These are phyloP conservation scores for Sphaeramia orbicularis DNA, from an alignment of 2,797 vertebrate genomes.

Conservation along the genomic window DNA sequence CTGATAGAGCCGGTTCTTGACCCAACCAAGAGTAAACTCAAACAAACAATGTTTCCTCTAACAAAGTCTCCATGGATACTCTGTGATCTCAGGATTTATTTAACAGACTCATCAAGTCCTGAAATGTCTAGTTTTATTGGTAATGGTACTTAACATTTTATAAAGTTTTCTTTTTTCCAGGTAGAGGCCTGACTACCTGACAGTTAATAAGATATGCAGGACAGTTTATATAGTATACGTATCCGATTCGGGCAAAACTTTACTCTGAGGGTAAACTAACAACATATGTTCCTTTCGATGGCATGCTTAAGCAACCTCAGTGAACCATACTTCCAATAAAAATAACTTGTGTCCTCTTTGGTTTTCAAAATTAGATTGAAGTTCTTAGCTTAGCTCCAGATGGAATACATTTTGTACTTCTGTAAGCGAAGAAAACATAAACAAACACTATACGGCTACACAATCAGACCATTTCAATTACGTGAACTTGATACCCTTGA, in stretches of 20 bases:
- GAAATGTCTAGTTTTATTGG: not conserved
- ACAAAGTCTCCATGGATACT: slow-evolving; percentile 7
- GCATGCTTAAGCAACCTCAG: slow-evolving; percentile 26
- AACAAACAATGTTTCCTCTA: slow-evolving; percentile 15
- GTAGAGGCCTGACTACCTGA: not conserved
- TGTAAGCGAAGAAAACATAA: slow-evolving; percentile 34
- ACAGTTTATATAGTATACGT: slow-evolving; percentile 24
- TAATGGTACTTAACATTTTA: too few species aligned
- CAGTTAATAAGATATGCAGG: slow-evolving; percentile 25
- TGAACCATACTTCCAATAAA: slow-evolving; percentile 44
- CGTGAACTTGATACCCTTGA: slow-evolving; percentile 68
- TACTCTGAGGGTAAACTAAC: slow-evolving; percentile 57
- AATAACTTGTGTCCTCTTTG: slow-evolving; percentile 32
- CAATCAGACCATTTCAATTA: slow-evolving; percentile 60
- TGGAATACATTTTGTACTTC: slow-evolving; percentile 45
- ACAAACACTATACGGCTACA: slow-evolving; percentile 48
- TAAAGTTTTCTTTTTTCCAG: too few species aligned
- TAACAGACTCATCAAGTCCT: not conserved
- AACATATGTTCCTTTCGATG: slow-evolving; percentile 48
- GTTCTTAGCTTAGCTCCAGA: slow-evolving; percentile 46
- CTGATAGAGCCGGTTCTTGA: slow-evolving; percentile 27
- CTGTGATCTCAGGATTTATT: not conserved
- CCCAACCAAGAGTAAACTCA: slow-evolving; percentile 20
- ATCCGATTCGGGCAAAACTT: slow-evolving; percentile 23
- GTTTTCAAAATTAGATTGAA: slow-evolving; percentile 46